A percentile compares a stretch with the other conserved stretches of the same genome.
These are phyloP conservation scores for Torymus aiolomorphi DNA, from an alignment of 2,888 invertebrate genomes.

Conservation along the genomic window DNA sequence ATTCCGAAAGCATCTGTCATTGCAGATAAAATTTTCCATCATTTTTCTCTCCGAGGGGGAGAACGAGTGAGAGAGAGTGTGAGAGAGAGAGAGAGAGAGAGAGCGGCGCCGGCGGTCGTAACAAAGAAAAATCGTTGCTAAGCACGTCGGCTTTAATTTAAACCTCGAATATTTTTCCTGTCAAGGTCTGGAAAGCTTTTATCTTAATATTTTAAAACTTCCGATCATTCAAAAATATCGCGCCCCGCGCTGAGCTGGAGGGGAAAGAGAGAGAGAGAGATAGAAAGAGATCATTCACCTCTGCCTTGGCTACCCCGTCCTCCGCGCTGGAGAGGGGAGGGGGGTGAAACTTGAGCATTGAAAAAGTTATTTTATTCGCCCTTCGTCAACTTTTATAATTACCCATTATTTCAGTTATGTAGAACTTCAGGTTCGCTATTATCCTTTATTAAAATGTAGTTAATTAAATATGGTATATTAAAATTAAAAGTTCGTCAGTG, in stretches of 20 bases:
- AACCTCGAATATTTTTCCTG: constrained; percentile 20
- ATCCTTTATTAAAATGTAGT: constrained; percentile 13
- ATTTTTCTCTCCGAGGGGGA: constrained; percentile 12
- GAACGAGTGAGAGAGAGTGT: background rate
- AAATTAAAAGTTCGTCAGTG: constrained; percentile 14
- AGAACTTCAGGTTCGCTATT: constrained; percentile 8
- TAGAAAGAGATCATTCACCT: constrained; percentile 8
- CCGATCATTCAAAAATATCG: constrained; percentile 41
- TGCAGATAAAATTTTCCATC: background rate
- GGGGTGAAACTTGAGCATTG: constrained; percentile 26
- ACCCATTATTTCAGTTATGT: constrained; percentile 3
- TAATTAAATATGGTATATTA: constrained; percentile 19
- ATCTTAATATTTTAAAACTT: constrained; percentile 40
- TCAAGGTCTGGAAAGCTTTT: constrained; percentile 27
- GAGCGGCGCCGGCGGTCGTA: too few species aligned
- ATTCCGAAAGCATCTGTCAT: too few species aligned
- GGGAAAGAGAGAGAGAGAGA: too few species aligned
- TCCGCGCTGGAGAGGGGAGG: background rate
- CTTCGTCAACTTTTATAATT: constrained; percentile 28
- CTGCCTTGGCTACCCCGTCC: constrained; percentile 2
- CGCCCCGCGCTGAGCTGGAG: too few species aligned
- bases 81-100: too few species aligned
- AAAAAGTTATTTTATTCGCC: constrained; percentile 37
- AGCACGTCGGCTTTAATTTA: constrained; percentile 8
- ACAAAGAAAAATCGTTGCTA: too few species aligned